Evolutionary conservation across 2,113 vertebrate species (phyloP).

Genomic region (Stictonetta naevosa): DNA sequence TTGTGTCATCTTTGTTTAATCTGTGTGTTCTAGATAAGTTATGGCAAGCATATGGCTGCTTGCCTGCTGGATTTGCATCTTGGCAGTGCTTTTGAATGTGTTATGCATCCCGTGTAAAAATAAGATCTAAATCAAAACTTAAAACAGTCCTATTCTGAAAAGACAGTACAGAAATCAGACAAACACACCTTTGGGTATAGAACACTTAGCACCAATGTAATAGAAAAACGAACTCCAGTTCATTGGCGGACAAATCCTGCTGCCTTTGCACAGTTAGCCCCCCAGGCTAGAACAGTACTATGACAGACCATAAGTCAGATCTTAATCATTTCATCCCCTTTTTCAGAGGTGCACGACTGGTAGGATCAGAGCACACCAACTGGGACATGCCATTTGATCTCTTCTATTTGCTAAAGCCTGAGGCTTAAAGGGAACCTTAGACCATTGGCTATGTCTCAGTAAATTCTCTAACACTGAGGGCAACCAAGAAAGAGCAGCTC

Average conservation of each 20-base stretch:
- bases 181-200: neutral
- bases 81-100: neutral
- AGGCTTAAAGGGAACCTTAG: slow-evolving; percentile 47
- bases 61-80: neutral
- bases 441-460: slow-evolving; percentile 9
- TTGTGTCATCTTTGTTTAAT: neutral
- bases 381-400: slow-evolving; percentile 12
- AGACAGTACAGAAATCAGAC: neutral
- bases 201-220: neutral
- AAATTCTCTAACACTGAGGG: slow-evolving; percentile 11
- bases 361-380: slow-evolving; percentile 63
- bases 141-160: neutral
- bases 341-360: neutral
- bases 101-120: neutral
- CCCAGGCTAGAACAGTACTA: slow-evolving; percentile 23
- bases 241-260: slow-evolving; percentile 10
- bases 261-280: slow-evolving; percentile 25
- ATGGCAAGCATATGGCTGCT: neutral
- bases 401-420: slow-evolving; percentile 33
- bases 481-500: neutral
- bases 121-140: neutral
- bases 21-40: neutral
- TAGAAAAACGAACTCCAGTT: slow-evolving; percentile 31
- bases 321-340: slow-evolving; percentile 64
- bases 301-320: slow-evolving; percentile 41